Evolutionary conservation across 2,797 vertebrate genomes (phyloP), one percentile per base, ranked within the genome.

Genomic region (Discoglossus pictus): DNA sequence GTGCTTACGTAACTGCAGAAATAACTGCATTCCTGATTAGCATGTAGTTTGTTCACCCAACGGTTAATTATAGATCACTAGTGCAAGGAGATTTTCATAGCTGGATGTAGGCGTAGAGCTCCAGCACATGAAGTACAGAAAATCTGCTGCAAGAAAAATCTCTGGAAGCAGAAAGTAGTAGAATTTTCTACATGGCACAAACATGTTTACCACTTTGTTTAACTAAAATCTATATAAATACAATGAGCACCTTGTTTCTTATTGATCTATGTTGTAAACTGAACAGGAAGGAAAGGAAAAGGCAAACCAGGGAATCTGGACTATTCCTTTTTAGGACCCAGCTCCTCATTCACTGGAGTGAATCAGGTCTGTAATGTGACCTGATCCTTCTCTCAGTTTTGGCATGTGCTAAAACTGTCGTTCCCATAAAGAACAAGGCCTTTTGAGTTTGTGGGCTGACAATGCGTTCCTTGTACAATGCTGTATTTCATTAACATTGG

Each of bases 21-120:
- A 58, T 47, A 38, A 62, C 43, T 55, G 15, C 59, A 53, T 74
- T 70, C 20, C 53, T 51, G 61, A 21, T 76, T 77, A 35, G 76
- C 73, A 71, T 61, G 8, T 1, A 0, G 46, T 39, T 2, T 50
- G 42, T 74, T 76, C 60, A 64, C 78, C 75, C 21, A 61, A 71
- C 54, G 11, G 13, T 71, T 76, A 83, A 81, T 82, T 66, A 35
- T 54, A 73, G 68, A 48, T 43, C 68, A 7, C 70, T 72, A 61
- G 48, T 76, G 43, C 8, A 72, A 68, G 18, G 66, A 60, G 75
- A n/a, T 23, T 79, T 76, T 31, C 66, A 73, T 0, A 1, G 39
- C 0, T 0, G 42, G 13, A 20, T 74, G 35, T 61, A 68, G 58
- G 11, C 0, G 76, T 58, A 65, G 27, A 69, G 52, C 46, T 78